Conservation (phyloP, 2,888 invertebrate species). For the Drosophila incognita region DNA sequence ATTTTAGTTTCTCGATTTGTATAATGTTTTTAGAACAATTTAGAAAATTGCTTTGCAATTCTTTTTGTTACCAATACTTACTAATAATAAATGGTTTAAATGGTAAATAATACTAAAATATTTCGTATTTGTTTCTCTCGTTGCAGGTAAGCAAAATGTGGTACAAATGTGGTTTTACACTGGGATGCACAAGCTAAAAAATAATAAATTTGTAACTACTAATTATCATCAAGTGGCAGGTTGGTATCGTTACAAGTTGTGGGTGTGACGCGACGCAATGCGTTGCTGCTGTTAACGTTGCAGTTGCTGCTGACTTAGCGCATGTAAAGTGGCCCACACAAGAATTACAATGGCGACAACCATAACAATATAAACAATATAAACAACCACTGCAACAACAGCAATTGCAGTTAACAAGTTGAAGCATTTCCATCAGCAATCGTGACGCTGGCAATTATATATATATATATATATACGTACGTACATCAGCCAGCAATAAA, state of each 20-base stretch:
- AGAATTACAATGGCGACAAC: constrained; percentile 20
- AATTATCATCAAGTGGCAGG: constrained; percentile 58
- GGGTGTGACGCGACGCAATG: constrained; percentile 65
- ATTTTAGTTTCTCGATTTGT: constrained; percentile 38
- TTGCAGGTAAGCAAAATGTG: constrained; percentile 55
- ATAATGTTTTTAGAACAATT: constrained; percentile 18
- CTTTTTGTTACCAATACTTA: background rate
- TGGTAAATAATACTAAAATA: constrained; percentile 23
- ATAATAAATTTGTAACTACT: constrained; percentile 15
- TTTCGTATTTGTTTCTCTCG: constrained; percentile 24
- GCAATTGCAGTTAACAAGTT: constrained; percentile 54
- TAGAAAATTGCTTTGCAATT: constrained; percentile 7
- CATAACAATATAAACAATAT: constrained; percentile 1
- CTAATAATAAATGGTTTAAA: background rate
- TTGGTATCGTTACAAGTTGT: constrained; percentile 32
- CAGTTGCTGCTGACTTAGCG: constrained; percentile 20
- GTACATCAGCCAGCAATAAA: constrained; percentile 59
- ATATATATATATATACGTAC: constrained; percentile 7
- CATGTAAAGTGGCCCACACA: constrained; percentile 51
- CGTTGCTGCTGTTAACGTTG: constrained; percentile 27
- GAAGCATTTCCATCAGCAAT: constrained; percentile 64
- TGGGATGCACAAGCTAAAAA: constrained; percentile 36
- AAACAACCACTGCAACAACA: constrained; percentile 3
- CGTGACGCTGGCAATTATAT: constrained; percentile 73
- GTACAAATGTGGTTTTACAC: background rate